Conservation (phyloP, 1,140 invertebrate species). For the Trachelipus rathkii region DNA sequence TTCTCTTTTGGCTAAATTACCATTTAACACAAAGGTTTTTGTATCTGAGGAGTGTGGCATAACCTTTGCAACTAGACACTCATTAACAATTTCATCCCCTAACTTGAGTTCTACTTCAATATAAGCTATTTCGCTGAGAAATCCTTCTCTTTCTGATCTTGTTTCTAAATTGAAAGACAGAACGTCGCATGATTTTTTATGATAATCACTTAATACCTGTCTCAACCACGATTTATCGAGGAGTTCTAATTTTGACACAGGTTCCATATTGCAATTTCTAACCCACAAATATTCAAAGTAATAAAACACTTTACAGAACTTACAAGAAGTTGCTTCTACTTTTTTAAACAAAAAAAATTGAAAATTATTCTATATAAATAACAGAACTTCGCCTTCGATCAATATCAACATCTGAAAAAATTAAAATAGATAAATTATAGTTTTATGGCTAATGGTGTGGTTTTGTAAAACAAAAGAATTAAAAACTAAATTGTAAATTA, state of each 20-base stretch:
- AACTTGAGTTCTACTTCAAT: background rate
- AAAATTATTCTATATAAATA: no score
- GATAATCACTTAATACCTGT: background rate
- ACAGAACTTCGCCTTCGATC: no score
- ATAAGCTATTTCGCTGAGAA: background rate
- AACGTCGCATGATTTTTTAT: background rate
- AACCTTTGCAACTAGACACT: background rate
- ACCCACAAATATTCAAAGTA: no score
- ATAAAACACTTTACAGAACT: no score
- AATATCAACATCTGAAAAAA: no score
- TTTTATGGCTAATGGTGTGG: no score
- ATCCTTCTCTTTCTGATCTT: background rate
- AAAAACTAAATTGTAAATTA: no score
- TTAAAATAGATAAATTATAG: no score
- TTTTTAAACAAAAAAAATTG: no score
- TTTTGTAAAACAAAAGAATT: no score
- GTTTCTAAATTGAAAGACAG: background rate
- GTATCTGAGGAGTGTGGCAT: background rate
- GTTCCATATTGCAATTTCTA: background rate
- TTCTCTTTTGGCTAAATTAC: constrained; percentile 16
- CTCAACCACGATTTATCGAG: background rate
- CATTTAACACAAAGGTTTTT: background rate
- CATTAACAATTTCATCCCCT: background rate
- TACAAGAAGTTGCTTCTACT: no score
- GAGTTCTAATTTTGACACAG: background rate